Percentiles rank a stretch among this genome's conserved stretches.
phyloP scores from a whole-genome alignment of 64 coral and sea anemone species.

The Dendronephthya gigantea region DNA sequence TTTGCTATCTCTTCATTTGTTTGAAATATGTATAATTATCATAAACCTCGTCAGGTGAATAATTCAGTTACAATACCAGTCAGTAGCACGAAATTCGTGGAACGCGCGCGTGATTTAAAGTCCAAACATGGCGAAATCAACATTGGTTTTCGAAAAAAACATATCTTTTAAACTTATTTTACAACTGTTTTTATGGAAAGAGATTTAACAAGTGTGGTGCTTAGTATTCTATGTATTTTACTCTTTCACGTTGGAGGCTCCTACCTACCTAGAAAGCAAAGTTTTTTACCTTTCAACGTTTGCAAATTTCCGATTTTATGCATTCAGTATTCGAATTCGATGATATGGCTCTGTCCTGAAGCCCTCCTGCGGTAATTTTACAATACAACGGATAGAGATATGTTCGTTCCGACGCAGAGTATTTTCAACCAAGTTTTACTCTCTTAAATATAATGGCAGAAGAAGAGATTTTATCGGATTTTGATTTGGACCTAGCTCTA shows the following conservation, averaged over 20 bases:
- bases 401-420: background rate
- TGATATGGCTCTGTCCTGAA: background rate
- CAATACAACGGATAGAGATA: background rate
- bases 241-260: too few relatives aligned
- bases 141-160: background rate
- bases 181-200: background rate
- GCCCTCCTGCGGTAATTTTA: background rate
- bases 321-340: background rate
- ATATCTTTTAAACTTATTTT: background rate
- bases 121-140: background rate
- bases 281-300: too few relatives aligned
- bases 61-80: background rate
- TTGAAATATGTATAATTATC: too few relatives aligned
- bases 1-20: too few relatives aligned
- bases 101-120: background rate
- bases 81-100: background rate
- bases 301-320: background rate
- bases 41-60: too few relatives aligned
- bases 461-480: background rate
- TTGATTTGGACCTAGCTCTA: background rate
- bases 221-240: background rate
- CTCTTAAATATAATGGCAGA: background rate
- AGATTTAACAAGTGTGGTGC: background rate
- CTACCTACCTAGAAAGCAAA: too few relatives aligned
- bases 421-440: background rate